Conservation (phyloP, 2,797 vertebrate genomes). For the Gallirallus australis region DNA sequence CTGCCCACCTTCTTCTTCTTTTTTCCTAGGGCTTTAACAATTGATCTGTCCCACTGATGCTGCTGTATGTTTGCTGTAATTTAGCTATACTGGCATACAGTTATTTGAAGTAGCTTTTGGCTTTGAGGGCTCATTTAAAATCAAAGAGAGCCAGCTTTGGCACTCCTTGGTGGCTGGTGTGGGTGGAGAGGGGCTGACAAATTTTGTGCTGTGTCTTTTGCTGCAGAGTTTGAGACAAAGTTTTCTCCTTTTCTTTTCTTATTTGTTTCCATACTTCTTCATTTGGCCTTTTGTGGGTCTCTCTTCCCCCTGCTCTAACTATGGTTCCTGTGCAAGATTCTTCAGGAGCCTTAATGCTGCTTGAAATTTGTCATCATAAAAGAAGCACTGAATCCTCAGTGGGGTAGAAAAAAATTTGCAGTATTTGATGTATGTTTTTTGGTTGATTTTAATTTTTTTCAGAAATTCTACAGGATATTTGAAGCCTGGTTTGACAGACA, state of each 20-base stretch:
- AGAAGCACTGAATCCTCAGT: neutral
- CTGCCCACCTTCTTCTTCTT: neutral
- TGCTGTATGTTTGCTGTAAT: neutral
- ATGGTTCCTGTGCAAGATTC: neutral
- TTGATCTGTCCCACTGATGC: neutral
- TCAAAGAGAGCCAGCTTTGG: neutral
- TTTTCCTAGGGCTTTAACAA: neutral
- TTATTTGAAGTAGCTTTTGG: neutral
- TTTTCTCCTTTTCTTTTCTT: neutral
- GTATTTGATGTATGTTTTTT: neutral
- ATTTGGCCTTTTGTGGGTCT: neutral
- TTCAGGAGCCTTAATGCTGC: neutral
- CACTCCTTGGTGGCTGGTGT: neutral
- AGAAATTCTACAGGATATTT: neutral
- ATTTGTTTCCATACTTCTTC: neutral
- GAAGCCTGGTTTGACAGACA: neutral
- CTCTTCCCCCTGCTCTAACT: neutral
- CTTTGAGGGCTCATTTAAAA: neutral
- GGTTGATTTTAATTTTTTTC: neutral
- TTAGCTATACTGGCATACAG: neutral
- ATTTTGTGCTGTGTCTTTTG: neutral
- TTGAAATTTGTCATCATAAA: neutral
- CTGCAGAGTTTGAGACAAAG: neutral
- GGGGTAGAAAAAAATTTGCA: neutral
- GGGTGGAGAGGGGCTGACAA: neutral